Conservation (phyloP, 2,797 vertebrate species). For the Ptychobarbus kaznakovi region DNA sequence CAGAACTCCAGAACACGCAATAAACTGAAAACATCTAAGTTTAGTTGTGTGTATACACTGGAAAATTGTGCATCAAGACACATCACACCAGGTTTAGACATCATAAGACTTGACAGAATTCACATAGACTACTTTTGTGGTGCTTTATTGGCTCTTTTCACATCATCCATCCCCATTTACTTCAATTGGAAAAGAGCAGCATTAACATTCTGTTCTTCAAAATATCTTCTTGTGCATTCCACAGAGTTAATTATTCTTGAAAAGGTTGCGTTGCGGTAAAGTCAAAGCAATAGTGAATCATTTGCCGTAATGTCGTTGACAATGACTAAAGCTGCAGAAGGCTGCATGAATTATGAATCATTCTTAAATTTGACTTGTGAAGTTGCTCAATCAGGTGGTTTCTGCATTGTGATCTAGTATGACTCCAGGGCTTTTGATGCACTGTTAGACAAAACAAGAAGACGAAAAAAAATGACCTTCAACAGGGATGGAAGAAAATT, state of each 20-base stretch:
- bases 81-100: neutral
- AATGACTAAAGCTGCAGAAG: neutral
- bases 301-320: neutral
- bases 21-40: neutral
- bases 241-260: neutral
- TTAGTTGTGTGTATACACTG: neutral
- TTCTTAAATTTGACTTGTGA: slow-evolving; percentile 3
- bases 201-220: neutral
- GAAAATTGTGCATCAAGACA: neutral
- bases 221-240: neutral
- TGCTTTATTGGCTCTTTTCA: neutral
- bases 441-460: neutral
- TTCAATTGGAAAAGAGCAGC: neutral
- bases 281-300: neutral
- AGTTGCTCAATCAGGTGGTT: neutral
- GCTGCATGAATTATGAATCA: neutral
- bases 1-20: neutral
- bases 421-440: neutral
- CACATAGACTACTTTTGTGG: neutral
- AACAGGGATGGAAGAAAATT: neutral
- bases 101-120: neutral
- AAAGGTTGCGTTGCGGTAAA: neutral
- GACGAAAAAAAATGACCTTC: slow-evolving; percentile 24
- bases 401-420: neutral
- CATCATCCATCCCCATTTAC: neutral